Conservation (phyloP, 2,113 vertebrate species). For the Arenaria interpres region DNA sequence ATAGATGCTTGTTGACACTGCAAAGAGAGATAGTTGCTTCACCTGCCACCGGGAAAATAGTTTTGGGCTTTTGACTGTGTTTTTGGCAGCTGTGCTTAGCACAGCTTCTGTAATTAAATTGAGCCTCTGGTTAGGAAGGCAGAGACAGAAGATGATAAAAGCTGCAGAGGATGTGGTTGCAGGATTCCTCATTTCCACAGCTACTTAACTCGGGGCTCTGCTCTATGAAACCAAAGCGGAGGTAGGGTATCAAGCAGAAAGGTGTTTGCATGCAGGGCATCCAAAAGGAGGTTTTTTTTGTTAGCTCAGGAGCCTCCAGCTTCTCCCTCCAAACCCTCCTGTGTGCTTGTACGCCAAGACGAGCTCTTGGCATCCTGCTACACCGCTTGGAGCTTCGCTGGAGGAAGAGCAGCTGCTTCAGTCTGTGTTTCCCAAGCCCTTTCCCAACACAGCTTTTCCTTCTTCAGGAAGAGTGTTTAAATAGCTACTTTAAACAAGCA, state of each 20-base stretch:
- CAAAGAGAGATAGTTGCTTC: not conserved
- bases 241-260: not conserved
- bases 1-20: not conserved
- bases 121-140: conserved; percentile 30
- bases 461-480: not conserved
- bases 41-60: not conserved
- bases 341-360: not conserved
- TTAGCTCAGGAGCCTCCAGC: not conserved
- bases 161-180: not conserved
- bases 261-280: not conserved
- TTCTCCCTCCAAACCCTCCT: not conserved
- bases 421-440: not conserved
- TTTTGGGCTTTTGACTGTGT: not conserved
- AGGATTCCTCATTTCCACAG: not conserved
- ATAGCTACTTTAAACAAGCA: not conserved
- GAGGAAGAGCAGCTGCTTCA: conserved; percentile 1
- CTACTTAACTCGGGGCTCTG: not conserved
- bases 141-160: not conserved
- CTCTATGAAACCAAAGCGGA: not conserved
- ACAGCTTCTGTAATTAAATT: conserved; percentile 49
- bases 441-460: not conserved
- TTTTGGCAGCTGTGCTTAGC: conserved; percentile 3
- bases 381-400: not conserved
- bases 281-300: not conserved
- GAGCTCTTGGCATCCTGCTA: not conserved